Evolutionary conservation across 2,113 vertebrate genomes (phyloP), one percentile per base, ranked within the genome.

Genomic region (Accipiter cooperii): DNA sequence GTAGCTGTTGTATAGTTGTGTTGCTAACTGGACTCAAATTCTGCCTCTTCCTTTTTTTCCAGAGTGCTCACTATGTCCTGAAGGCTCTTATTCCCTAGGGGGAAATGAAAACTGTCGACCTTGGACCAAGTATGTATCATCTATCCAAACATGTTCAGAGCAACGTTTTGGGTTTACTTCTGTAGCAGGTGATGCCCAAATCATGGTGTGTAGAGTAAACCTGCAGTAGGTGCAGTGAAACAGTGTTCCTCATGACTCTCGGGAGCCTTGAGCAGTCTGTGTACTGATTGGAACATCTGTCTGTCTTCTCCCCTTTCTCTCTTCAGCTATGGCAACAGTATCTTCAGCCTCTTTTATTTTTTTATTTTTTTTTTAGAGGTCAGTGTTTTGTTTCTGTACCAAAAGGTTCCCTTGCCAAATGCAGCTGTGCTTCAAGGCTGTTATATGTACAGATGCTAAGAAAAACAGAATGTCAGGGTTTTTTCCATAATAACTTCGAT

Each of bases 71-170:
- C 96, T 44, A 0, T 98, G 98, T 66, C 97, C 95, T 18, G 61
- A 84, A 9, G 98, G 98, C 10, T 92, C 84, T 88, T 98, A 98
- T 60, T 98, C 98, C 51, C 28, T 2, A 3, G 97, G 98, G 28
- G 31, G 80, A 26, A 96, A 98, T 19, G 44, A 96, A 22, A 65
- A 58, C 11, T 98, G 98, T 68, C 97, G 5, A 1, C 98, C 97
- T 46, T 98, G 98, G 98, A 98, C 97, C 33, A 96, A 98, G 98
- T 98, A 97, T 21, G 98, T 97, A 61, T 76, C 16, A 2, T 46
- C 34, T n/a, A 49, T 8, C 54, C 29, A 38, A 7, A 4, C 1
- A 1, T 10, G 16, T 40, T 51, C 46, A 38, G 49, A 68, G 61
- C 60, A 28, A 13, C 17, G 2, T 44, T 46, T 34, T 31, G 12